Evolutionary conservation across 2,797 vertebrate genomes (phyloP).

Genomic region (Masticophis lateralis): DNA sequence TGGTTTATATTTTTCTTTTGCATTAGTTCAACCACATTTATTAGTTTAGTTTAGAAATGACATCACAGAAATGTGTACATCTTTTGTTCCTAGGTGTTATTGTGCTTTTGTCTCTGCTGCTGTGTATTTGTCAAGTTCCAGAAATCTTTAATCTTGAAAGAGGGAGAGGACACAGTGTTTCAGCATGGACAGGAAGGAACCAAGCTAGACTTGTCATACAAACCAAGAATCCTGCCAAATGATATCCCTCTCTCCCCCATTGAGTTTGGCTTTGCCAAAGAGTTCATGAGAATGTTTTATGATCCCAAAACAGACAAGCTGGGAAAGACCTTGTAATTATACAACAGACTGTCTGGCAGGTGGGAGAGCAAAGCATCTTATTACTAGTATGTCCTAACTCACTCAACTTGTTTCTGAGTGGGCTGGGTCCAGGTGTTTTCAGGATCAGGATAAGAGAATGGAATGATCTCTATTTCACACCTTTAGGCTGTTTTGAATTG

Average conservation of each 20-base stretch:
- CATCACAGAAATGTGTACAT: not conserved
- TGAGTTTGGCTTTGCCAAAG: not conserved
- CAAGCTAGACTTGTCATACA: not conserved
- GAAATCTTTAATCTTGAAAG: not conserved
- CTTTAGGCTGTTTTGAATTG: constrained; percentile 21
- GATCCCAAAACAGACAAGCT: not conserved
- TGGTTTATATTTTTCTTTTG: not conserved
- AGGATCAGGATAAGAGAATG: not conserved
- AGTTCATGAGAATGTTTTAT: not conserved
- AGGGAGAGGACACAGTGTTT: not conserved
- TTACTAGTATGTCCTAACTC: not conserved
- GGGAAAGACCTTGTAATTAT: not conserved
- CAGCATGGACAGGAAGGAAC: no score
- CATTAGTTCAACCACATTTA: not conserved
- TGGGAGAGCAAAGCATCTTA: not conserved
- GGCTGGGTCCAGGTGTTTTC: not conserved
- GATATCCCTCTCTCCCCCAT: not conserved
- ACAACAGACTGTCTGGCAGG: not conserved
- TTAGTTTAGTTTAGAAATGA: not conserved
- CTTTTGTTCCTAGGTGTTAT: not conserved
- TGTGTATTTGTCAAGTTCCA: not conserved
- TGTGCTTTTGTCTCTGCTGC: not conserved
- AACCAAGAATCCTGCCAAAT: not conserved
- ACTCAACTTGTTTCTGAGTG: not conserved
- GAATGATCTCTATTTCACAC: not conserved